Conservation (phyloP, 2,797 vertebrate genomes). For the Leucoraja ocellata region DNA sequence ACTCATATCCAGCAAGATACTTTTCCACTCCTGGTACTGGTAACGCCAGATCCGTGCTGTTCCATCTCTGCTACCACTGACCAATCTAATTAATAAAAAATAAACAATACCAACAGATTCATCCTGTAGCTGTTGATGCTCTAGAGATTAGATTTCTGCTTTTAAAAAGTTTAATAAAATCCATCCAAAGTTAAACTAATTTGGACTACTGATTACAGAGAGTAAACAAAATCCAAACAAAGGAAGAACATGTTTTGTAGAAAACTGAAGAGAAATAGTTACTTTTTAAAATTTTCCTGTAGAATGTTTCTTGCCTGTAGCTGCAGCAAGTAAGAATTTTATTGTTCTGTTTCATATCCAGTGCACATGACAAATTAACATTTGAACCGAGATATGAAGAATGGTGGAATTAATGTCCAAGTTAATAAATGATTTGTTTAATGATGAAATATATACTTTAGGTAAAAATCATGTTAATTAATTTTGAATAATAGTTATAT, state of each 20-base stretch:
- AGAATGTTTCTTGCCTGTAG: too few relatives aligned
- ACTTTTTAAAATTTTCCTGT: neutral
- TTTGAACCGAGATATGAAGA: too few relatives aligned
- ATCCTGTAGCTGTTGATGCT: neutral
- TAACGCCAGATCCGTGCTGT: constrained; percentile 88
- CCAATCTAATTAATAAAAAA: constrained; percentile 65
- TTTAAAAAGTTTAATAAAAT: neutral
- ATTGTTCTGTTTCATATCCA: too few relatives aligned
- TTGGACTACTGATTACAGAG: neutral
- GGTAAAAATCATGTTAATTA: neutral
- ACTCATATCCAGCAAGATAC: constrained; percentile 83
- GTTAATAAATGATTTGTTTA: neutral
- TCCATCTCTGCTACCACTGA: constrained; percentile 93
- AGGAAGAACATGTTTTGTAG: neutral
- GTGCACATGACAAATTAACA: too few relatives aligned
- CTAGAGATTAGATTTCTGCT: neutral
- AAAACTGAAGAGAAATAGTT: neutral
- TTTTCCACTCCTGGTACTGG: constrained; percentile 84
- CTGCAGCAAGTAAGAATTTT: too few relatives aligned
- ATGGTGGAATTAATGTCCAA: too few relatives aligned
- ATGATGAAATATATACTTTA: neutral
- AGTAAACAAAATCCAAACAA: neutral
- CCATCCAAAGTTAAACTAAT: neutral
- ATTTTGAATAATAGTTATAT: neutral
- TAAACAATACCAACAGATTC: neutral